A percentile compares a stretch with the other conserved stretches of the same genome.
Conservation (phyloP, 2,113 vertebrate genomes). For the Archocentrus centrarchus region DNA sequence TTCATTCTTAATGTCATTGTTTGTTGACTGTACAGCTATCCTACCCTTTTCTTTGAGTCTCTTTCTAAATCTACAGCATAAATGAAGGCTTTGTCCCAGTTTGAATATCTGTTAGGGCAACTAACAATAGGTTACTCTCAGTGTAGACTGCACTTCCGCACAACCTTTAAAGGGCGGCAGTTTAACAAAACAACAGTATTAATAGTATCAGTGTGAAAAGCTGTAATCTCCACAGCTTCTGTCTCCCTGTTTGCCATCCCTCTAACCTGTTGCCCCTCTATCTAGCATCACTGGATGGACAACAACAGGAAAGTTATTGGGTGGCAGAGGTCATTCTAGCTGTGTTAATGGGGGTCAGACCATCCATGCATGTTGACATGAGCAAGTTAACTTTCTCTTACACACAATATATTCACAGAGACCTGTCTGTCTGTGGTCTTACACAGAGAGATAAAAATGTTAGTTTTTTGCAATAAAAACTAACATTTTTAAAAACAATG, state of each 20-base stretch:
- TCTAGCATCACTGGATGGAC: slow-evolving; percentile 5
- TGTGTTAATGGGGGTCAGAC: slow-evolving; percentile 41
- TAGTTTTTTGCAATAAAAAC: rapidly evolving
- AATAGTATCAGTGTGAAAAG: not conserved
- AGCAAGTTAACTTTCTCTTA: not conserved
- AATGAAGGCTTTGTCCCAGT: not conserved
- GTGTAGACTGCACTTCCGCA: not conserved
- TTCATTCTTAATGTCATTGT: not conserved
- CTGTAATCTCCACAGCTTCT: not conserved
- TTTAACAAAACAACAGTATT: not conserved
- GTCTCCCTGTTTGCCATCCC: not conserved
- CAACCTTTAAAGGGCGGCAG: not conserved
- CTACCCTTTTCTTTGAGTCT: not conserved
- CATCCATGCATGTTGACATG: not conserved
- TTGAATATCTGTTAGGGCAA: not conserved
- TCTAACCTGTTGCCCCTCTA: not conserved
- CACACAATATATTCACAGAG: not conserved
- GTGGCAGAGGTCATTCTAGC: not conserved
- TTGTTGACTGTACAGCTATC: not conserved
- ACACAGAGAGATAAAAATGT: not conserved
- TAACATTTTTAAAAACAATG: not conserved
- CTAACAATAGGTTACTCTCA: not conserved
- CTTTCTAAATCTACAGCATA: not conserved
- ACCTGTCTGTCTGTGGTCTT: not conserved
- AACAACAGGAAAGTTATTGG: not conserved